Percentiles rank a stretch among this genome's conserved stretches.
Evolutionary conservation across 2,113 vertebrate species (phyloP).

Genomic region (Falcunculus frontatus): DNA sequence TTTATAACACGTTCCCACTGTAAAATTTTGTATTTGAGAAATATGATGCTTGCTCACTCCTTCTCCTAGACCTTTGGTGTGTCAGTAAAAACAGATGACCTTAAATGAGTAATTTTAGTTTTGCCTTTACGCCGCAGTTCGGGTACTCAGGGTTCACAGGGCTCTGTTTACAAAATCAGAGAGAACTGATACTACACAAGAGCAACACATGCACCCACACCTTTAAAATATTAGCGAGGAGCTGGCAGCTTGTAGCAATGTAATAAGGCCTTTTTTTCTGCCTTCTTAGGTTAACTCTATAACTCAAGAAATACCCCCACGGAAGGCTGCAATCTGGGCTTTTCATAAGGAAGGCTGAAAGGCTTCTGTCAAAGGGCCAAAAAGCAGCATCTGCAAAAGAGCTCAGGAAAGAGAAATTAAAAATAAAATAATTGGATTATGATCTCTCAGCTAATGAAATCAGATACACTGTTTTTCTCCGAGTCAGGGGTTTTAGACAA

Average conservation of each 20-base stretch:
- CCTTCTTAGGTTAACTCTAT: not conserved
- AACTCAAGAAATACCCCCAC: constrained; percentile 15
- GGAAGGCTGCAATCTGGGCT: constrained; percentile 29
- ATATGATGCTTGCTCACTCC: constrained; percentile 62
- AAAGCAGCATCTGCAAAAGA: constrained; percentile 44
- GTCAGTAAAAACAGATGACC: constrained; percentile 66
- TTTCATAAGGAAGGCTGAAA: constrained; percentile 17
- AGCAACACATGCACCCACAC: constrained; percentile 26
- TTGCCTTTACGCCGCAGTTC: constrained; percentile 40
- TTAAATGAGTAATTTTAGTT: constrained; percentile 61
- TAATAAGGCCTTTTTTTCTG: not conserved
- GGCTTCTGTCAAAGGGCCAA: constrained; percentile 25
- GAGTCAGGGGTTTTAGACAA: not conserved
- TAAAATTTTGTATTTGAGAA: constrained; percentile 76
- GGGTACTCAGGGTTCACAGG: constrained; percentile 46
- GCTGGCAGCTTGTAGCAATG: not conserved
- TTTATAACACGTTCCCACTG: constrained; percentile 89
- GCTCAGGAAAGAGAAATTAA: constrained; percentile 50
- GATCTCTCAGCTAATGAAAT: constrained; percentile 25
- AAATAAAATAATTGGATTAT: constrained; percentile 57
- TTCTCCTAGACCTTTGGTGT: constrained; percentile 51
- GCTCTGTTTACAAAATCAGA: constrained; percentile 48
- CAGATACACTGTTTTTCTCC: not conserved
- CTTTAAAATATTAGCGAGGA: constrained; percentile 40
- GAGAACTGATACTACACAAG: constrained; percentile 26